phyloP scores from a whole-genome alignment of 2,797 vertebrate species.

The Lophotriccus pileatus region DNA sequence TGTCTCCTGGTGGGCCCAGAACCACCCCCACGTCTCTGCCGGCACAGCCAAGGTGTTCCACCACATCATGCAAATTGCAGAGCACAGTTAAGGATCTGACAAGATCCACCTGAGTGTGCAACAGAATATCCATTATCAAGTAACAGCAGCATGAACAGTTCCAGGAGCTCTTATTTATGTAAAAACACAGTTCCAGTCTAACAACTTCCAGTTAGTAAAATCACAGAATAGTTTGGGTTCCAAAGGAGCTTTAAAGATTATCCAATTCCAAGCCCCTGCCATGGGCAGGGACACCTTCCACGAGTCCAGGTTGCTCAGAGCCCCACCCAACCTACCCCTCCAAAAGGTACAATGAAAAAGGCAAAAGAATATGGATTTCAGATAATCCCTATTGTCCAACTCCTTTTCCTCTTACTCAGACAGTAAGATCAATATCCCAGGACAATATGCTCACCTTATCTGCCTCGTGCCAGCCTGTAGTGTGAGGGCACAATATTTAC shows the following conservation, averaged over 20 bases:
- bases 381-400: background rate
- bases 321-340: background rate
- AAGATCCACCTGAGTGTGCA: background rate
- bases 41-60: background rate
- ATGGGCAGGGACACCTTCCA: background rate
- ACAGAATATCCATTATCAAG: background rate
- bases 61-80: accelerated
- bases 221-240: background rate
- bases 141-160: background rate
- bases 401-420: background rate
- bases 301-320: background rate
- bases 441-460: background rate
- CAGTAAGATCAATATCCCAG: background rate
- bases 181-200: background rate
- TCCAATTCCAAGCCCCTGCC: background rate
- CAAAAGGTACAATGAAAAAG: accelerated
- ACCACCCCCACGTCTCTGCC: background rate
- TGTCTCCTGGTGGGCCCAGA: background rate
- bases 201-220: background rate
- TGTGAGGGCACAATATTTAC: background rate
- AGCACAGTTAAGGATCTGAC: background rate
- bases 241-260: background rate
- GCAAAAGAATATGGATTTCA: accelerated
- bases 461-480: background rate
- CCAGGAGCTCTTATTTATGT: background rate